Conservation (phyloP, 1,140 invertebrate species). For the Drosophila subobscura region DNA sequence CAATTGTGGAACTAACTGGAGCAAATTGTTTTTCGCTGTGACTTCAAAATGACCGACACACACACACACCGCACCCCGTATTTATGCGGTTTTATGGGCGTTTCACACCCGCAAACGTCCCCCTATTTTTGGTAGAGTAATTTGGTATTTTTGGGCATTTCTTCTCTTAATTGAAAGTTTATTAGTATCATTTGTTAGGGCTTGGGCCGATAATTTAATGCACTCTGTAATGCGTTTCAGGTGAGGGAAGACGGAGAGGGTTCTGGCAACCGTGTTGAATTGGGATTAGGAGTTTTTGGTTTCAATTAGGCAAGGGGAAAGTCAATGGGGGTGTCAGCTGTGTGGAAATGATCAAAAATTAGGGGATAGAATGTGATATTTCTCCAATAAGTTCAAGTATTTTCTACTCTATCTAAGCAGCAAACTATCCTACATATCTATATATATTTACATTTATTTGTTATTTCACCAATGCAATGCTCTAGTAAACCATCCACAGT, state of each 20-base stretch:
- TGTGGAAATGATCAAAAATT: conserved; percentile 12
- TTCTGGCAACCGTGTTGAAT: conserved; percentile 9
- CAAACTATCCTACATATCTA: too few relatives aligned
- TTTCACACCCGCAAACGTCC: conserved; percentile 26
- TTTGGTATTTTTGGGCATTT: conserved; percentile 45
- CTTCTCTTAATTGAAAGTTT: conserved; percentile 76
- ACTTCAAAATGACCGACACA: conserved; percentile 45
- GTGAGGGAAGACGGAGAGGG: conserved; percentile 6
- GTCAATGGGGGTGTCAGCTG: conserved; percentile 53
- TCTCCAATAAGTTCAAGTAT: too few relatives aligned
- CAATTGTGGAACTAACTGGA: conserved; percentile 61
- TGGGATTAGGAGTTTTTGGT: conserved; percentile 49
- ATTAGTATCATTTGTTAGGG: conserved; percentile 55
- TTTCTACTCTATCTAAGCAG: too few relatives aligned
- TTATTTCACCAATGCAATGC: too few relatives aligned
- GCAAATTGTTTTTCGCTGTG: conserved; percentile 59
- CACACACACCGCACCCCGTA: conserved; percentile 13
- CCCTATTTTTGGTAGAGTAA: conserved; percentile 38
- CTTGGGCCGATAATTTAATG: conserved; percentile 62
- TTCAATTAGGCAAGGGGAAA: conserved; percentile 60
- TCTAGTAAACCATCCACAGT: too few relatives aligned
- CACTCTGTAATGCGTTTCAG: conserved; percentile 58
- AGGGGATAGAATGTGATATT: background rate
- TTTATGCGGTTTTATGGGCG: conserved; percentile 56
- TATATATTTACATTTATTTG: too few relatives aligned